phyloP scores from a whole-genome alignment of 2,888 invertebrate species.

The Campoplex nolae region DNA sequence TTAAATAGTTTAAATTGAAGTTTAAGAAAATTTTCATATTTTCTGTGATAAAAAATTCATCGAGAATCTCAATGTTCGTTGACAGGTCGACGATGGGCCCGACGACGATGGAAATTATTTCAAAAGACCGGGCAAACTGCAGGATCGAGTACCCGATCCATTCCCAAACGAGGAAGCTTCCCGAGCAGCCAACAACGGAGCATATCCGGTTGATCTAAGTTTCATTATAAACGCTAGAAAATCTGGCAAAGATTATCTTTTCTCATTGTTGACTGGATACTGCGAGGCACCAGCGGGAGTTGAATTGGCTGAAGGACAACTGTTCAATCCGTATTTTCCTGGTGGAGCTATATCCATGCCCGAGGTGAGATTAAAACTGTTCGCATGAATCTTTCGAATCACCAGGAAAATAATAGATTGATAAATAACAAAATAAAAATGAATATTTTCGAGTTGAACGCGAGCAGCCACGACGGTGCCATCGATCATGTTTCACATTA shows the following conservation, averaged over 20 bases:
- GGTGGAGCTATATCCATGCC: conserved; percentile 99
- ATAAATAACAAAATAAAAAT: neutral
- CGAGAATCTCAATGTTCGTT: neutral
- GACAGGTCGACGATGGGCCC: conserved; percentile 91
- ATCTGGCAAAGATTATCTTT: conserved; percentile 97
- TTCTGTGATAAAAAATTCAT: neutral
- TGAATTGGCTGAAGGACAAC: conserved; percentile 93
- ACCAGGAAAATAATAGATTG: neutral
- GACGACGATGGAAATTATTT: conserved; percentile 95
- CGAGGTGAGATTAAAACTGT: conserved; percentile 85
- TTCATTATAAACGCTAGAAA: conserved; percentile 93
- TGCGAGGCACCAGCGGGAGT: conserved; percentile 96
- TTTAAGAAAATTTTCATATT: neutral
- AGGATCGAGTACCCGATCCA: conserved; percentile 95
- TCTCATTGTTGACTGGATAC: conserved; percentile 97
- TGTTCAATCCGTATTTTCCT: conserved; percentile 98
- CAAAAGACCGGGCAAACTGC: conserved; percentile 95
- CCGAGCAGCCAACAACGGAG: conserved; percentile 97
- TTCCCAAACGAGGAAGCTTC: conserved; percentile 98
- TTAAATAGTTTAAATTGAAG: too few relatives aligned
- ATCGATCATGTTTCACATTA: too few relatives aligned
- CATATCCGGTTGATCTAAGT: conserved; percentile 97
- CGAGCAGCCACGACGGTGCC: neutral
- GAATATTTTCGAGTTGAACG: neutral
- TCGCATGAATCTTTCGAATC: neutral